Evolutionary conservation across 1,140 invertebrate genomes (phyloP).

Genomic region (Dolichoris vasculosae): DNA sequence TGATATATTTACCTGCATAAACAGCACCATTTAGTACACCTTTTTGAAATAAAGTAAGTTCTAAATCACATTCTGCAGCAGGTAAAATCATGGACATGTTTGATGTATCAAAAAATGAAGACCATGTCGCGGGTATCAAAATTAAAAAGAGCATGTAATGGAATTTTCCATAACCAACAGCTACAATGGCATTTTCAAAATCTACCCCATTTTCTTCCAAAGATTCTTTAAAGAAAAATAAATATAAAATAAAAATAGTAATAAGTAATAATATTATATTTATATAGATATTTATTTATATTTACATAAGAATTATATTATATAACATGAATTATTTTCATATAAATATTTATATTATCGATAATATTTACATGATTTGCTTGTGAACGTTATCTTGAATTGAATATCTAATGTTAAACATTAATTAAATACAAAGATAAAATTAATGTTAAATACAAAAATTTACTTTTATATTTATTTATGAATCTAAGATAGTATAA

Average conservation of each 20-base stretch:
- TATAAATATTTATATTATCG: no score
- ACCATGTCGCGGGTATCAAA: slow-evolving; percentile 79
- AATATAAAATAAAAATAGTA: neutral
- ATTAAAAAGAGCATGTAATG: slow-evolving; percentile 79
- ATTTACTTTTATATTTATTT: no score
- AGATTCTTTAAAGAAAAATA: slow-evolving; percentile 4
- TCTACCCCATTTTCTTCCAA: slow-evolving; percentile 70
- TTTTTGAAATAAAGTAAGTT: slow-evolving; percentile 79
- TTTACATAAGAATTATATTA: no score
- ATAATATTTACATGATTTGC: no score
- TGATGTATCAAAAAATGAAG: slow-evolving; percentile 79
- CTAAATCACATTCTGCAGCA: slow-evolving; percentile 82
- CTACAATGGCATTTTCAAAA: slow-evolving; percentile 78
- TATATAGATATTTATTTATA: neutral
- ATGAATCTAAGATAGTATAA: no score
- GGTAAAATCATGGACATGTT: slow-evolving; percentile 82
- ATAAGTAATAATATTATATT: neutral
- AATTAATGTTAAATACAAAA: no score
- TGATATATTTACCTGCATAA: slow-evolving; percentile 77
- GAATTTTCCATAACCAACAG: slow-evolving; percentile 80
- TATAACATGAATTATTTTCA: no score
- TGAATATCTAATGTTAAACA: no score
- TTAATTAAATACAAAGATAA: no score
- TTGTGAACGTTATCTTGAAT: no score
- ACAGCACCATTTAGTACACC: slow-evolving; percentile 80